These are phyloP conservation scores for Lampris incognitus DNA, from an alignment of 2,113 vertebrate species.

Conservation along the genomic window DNA sequence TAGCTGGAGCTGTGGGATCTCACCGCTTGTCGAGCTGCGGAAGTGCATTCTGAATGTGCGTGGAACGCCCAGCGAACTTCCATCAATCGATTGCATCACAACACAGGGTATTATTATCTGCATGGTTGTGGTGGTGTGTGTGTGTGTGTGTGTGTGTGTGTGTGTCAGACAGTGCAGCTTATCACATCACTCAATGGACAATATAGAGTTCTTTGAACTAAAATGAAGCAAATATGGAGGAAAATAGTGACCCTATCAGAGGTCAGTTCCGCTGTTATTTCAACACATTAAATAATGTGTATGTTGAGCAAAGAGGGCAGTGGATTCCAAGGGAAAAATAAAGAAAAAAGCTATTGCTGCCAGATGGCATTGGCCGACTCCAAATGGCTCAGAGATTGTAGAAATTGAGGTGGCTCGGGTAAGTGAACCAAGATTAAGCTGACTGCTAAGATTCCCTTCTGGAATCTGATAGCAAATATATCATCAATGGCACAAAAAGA, in stretches of 20 bases:
- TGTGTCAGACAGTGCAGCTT: conserved; percentile 18
- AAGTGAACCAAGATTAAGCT: conserved; percentile 41
- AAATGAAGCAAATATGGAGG: conserved; percentile 8
- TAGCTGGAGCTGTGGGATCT: conserved; percentile 69
- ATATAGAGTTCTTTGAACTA: no score
- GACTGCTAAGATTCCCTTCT: conserved; percentile 8
- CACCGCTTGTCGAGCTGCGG: conserved; percentile 38
- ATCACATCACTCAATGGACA: conserved; percentile 8
- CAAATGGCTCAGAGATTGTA: conserved; percentile 34
- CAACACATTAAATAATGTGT: conserved; percentile 44
- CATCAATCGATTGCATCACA: conserved; percentile 31
- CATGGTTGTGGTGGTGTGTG: background rate
- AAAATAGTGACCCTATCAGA: conserved; percentile 45
- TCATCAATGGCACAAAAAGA: background rate
- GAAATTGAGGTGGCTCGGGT: conserved; percentile 53
- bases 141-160: conserved; percentile 2
- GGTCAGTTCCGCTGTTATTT: conserved; percentile 38
- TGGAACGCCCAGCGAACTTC: conserved; percentile 46
- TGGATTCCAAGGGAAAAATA: background rate
- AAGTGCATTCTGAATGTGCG: conserved; percentile 64
- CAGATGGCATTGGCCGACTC: conserved; percentile 14
- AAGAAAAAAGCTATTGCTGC: conserved; percentile 9
- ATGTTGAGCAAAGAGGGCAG: conserved; percentile 19
- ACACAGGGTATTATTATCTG: conserved; percentile 25
- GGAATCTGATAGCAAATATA: conserved; percentile 18